Evolutionary conservation across 2,888 invertebrate species (phyloP), one percentile per base, ranked within the genome.

Genomic region (Spodoptera exigua): DNA sequence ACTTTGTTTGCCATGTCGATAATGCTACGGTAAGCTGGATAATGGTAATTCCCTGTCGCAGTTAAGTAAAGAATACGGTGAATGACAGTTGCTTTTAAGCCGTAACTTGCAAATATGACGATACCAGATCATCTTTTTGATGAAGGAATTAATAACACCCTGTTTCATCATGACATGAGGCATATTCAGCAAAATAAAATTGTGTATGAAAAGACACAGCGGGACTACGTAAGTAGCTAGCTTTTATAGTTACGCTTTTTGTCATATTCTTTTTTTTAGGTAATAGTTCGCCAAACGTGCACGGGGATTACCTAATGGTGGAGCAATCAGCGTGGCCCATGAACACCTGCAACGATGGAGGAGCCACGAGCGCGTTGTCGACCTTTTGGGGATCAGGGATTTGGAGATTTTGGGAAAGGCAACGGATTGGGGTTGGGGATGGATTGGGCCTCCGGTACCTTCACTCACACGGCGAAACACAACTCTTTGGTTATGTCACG

Each of bases 81-180:
- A 51, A 59, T 37, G 41, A 40, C 66, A 68, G 52, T 51, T 69
- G 57, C 52, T 57, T 9, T 46, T 49, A 14, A n/a, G 16, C 36
- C 1, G 37, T 56, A 52, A 56, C 1, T 14, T 1, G 10, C 49
- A 12, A 63, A 7, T 16, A 78, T 76, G 57, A 86, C 88, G 88
- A 93, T 94, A 64, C 85, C 90, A 1, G 94, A 94, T 53, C 82
- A 92, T 63, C 76, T 88, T 46, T 93, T 93, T 55, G 94, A 94
- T 37, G 93, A 93, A 63, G 89, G 89, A 3, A 85, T 94, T 36
- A 91, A 89, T 56, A 90, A 85, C 59, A 84, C 86, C 0, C 70
- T 91, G 16, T 72, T 93, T 4, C 72, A 85, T 41, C 80, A 85
- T 71, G 94, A 94, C 59, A 94, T 94, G 94, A 90, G 84, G 74